Evolutionary conservation across 2,113 vertebrate species (phyloP), one percentile per base, ranked within the genome.

Genomic region (Macrotus californicus): DNA sequence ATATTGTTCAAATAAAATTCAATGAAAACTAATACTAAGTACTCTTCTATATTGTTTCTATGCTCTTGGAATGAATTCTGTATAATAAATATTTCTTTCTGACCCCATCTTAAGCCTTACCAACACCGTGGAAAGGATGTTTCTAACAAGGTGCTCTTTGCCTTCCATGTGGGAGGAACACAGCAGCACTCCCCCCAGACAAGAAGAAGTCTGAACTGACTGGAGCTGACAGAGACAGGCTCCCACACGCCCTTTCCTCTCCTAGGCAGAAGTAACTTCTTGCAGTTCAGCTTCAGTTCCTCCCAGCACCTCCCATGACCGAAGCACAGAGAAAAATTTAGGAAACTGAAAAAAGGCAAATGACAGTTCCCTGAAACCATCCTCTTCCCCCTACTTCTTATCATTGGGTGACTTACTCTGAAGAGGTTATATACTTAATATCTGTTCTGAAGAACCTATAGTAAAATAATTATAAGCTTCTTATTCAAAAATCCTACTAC

Each of bases 191-290:
- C n/a, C n/a, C n/a, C n/a, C n/a, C n/a, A n/a, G n/a, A n/a, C n/a
- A n/a, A 22, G 34, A 66, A 61, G 24, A 69, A 15, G 56, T 15
- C 39, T 59, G 59, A 72, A 75, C 46, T 80, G 19, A 87, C 48
- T 66, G 76, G 70, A 54, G 29, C 31, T 76, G 85, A 81, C 11
- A 52, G 41, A 76, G 85, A 91, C 14, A 83, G 29, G 34, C 67
- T 73, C 84, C 77, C 54, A 89, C 39, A 50, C 84, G 75, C 91
- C 34, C 41, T 91, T 94, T 93, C 16, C 52, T 91, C 64, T 89
- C 39, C 21, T 85, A 81, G 36, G 43, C 85, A 89, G 59, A 34
- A 67, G 22, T 39, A 77, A 76, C 0, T 66, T 83, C 59, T 50
- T 54, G 91, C 43, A 70, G 34, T 43, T 95, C 16, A 73, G 83